These are phyloP conservation scores for Teleogryllus oceanicus DNA, from an alignment of 2,888 invertebrate genomes.

Conservation along the genomic window DNA sequence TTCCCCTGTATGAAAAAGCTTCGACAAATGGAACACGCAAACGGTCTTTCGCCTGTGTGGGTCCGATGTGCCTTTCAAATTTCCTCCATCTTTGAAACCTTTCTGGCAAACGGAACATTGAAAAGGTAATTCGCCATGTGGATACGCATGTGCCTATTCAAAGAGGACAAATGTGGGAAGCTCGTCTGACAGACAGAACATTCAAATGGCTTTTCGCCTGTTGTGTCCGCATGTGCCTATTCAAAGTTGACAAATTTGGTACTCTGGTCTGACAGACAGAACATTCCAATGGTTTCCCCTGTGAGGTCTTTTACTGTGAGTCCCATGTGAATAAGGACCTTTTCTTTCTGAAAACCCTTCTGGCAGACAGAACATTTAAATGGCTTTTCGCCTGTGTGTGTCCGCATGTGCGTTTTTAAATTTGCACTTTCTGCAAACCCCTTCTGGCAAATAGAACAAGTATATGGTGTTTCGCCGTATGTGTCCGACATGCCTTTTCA, in stretches of 20 bases:
- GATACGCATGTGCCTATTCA: neutral
- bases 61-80: neutral
- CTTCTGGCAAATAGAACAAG: no score
- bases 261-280: neutral
- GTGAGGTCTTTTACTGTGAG: neutral
- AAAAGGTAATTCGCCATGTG: neutral
- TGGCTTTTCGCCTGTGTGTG: neutral
- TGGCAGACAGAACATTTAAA: neutral
- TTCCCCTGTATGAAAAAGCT: neutral
- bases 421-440: no score
- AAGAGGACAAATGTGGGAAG: neutral
- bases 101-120: neutral
- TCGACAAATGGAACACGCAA: neutral
- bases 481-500: no score
- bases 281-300: neutral
- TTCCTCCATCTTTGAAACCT: neutral
- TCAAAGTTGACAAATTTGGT: neutral
- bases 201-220: neutral
- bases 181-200: neutral
- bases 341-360: neutral
- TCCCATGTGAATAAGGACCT: neutral
- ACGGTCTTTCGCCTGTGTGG: neutral
- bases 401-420: no score
- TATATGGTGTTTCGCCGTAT: no score
- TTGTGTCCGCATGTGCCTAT: neutral